Conservation (phyloP, 2,888 invertebrate genomes). For the Chydorus sphaericus region DNA sequence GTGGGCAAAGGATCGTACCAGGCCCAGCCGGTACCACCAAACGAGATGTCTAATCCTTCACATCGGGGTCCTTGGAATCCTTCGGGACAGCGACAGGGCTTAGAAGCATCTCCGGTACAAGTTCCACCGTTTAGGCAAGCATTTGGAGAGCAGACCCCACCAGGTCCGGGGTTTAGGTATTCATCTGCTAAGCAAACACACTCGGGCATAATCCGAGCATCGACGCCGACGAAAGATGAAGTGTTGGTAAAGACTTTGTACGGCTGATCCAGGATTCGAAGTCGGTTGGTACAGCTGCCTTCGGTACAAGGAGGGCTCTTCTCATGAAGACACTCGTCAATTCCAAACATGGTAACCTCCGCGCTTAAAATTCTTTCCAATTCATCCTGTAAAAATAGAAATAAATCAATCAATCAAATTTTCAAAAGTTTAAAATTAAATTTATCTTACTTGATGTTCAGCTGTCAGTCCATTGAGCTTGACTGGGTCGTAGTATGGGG, state of each 20-base stretch:
- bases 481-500: constrained; percentile 79
- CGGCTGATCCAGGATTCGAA: constrained; percentile 57
- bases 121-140: constrained; percentile 63
- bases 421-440: constrained; percentile 36
- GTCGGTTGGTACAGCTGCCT: constrained; percentile 61
- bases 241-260: constrained; percentile 80
- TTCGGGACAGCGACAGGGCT: constrained; percentile 57
- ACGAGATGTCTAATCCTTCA: constrained; percentile 73
- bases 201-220: constrained; percentile 35
- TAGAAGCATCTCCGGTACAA: constrained; percentile 8
- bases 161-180: background rate
- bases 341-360: constrained; percentile 70
- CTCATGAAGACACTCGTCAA: constrained; percentile 77
- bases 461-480: constrained; percentile 73
- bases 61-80: constrained; percentile 76
- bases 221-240: constrained; percentile 86
- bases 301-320: constrained; percentile 44
- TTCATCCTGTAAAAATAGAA: background rate
- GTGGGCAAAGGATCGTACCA: constrained; percentile 76
- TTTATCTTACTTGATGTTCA: constrained; percentile 49
- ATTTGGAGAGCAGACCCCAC: background rate
- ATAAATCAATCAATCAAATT: background rate
- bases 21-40: constrained; percentile 82
- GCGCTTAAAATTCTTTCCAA: constrained; percentile 40
- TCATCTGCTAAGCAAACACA: constrained; percentile 40